Percentiles rank a stretch among this genome's conserved stretches.
Evolutionary conservation across 2,797 vertebrate genomes (phyloP).

Genomic region (Gymnoscopelus braueri): DNA sequence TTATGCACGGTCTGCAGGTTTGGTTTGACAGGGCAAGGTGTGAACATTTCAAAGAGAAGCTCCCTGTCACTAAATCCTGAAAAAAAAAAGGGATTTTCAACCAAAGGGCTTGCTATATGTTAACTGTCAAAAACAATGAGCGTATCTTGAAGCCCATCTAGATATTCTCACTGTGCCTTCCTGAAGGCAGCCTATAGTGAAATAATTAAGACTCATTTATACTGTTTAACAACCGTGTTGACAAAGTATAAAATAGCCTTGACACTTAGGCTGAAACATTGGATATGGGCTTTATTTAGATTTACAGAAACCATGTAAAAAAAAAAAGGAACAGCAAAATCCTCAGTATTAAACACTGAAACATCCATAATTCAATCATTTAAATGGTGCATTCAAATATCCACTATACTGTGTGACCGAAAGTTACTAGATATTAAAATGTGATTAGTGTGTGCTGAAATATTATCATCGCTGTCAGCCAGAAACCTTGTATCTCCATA

Average conservation of each 20-base stretch:
- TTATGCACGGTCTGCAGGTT: conserved; percentile 9
- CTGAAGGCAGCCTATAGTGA: conserved; percentile 6
- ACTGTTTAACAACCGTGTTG: background rate
- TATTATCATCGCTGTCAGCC: too few species aligned
- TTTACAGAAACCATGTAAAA: too few species aligned
- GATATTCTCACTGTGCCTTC: conserved; percentile 71
- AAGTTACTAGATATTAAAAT: conserved; percentile 29
- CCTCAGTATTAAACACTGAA: background rate
- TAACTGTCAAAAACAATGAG: conserved; percentile 45
- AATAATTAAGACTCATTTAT: conserved; percentile 40
- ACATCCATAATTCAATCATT: conserved; percentile 16
- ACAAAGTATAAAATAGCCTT: background rate
- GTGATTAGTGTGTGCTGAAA: conserved; percentile 36
- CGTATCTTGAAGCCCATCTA: conserved; percentile 37
- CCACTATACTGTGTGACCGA: conserved; percentile 32
- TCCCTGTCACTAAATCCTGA: conserved; percentile 32
- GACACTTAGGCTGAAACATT: background rate
- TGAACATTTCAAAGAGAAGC: conserved; percentile 23
- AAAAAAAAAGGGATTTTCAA: conserved; percentile 42
- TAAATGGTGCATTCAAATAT: conserved; percentile 27
- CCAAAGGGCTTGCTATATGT: conserved; percentile 64
- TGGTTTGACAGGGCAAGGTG: conserved; percentile 33
- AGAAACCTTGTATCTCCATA: too few species aligned
- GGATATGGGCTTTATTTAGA: conserved; percentile 26
- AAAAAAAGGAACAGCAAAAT: too few species aligned